These are phyloP conservation scores for Harpagifer antarcticus DNA, from an alignment of 2,797 vertebrate genomes.

Conservation along the genomic window DNA sequence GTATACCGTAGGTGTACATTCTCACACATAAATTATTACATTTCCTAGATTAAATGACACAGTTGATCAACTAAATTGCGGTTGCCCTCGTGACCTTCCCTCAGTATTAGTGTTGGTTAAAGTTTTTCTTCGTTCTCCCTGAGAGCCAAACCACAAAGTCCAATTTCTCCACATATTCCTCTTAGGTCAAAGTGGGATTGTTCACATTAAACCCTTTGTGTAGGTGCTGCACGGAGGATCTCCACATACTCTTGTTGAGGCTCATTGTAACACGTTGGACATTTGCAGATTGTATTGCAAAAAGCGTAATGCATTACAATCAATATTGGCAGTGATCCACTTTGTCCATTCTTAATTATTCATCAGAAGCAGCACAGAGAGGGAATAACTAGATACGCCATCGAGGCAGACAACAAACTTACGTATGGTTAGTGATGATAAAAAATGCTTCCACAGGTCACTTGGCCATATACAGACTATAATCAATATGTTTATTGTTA, in stretches of 20 bases:
- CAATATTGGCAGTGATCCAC: constrained; percentile 59
- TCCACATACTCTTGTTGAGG: constrained; percentile 12
- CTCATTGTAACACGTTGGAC: constrained; percentile 25
- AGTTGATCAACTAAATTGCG: constrained; percentile 51
- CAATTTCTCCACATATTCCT: constrained; percentile 60
- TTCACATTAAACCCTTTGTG: constrained; percentile 51
- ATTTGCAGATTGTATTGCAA: constrained; percentile 28
- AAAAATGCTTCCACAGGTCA: constrained; percentile 19
- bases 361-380: constrained; percentile 37
- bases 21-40: constrained; percentile 42
- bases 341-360: constrained; percentile 65
- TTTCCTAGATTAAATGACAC: constrained; percentile 53
- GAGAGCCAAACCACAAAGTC: constrained; percentile 59
- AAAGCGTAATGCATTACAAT: constrained; percentile 47
- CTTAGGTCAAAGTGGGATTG: constrained; percentile 52
- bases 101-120: constrained; percentile 57
- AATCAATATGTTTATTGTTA: neutral
- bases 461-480: neutral
- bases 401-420: constrained; percentile 23
- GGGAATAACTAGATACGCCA: constrained; percentile 15
- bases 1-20: constrained; percentile 48
- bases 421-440: neutral
- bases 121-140: constrained; percentile 39
- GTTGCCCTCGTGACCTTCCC: constrained; percentile 50
- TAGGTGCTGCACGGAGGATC: constrained; percentile 38